Percentiles rank a stretch among this genome's conserved stretches.
Conservation (phyloP, 2,888 invertebrate genomes). For the Marasmarcha lunaedactyla region DNA sequence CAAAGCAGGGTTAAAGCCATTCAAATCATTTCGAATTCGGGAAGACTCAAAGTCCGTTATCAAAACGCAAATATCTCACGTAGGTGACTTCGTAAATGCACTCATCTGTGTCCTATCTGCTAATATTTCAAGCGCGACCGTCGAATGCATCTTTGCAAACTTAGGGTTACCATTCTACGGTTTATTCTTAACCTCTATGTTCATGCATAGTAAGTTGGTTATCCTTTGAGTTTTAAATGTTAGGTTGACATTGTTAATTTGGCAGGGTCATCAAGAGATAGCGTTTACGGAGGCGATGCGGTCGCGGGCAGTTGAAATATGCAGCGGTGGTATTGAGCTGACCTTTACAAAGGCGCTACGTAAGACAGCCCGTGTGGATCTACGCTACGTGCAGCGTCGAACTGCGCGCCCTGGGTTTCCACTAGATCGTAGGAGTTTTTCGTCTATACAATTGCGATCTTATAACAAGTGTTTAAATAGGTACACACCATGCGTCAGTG, state of each 20-base stretch:
- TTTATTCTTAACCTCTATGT: not conserved
- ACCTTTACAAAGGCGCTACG: conserved; percentile 48
- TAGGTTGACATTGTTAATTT: not conserved
- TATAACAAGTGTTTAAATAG: too few species aligned
- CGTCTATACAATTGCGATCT: too few species aligned
- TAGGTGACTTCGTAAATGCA: conserved; percentile 43
- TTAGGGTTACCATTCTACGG: conserved; percentile 10
- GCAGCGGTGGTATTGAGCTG: conserved; percentile 60
- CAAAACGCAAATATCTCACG: conserved; percentile 48
- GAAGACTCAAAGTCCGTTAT: conserved; percentile 45
- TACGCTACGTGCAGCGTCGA: conserved; percentile 40
- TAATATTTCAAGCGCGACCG: conserved; percentile 55
- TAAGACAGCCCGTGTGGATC: conserved; percentile 46
- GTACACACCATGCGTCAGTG: too few species aligned
- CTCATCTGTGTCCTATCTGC: conserved; percentile 48
- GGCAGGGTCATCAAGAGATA: conserved; percentile 30
- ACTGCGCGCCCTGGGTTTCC: conserved; percentile 15
- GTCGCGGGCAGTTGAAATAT: conserved; percentile 60
- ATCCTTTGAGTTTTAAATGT: too few species aligned
- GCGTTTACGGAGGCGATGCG: conserved; percentile 52
- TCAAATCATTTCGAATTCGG: conserved; percentile 5
- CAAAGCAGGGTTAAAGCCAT: conserved; percentile 8
- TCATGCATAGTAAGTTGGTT: too few species aligned
- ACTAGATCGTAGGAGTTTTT: too few species aligned
- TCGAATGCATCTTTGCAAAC: conserved; percentile 26